phyloP scores from a whole-genome alignment of 2,888 invertebrate genomes.

The Rutpela maculata region DNA sequence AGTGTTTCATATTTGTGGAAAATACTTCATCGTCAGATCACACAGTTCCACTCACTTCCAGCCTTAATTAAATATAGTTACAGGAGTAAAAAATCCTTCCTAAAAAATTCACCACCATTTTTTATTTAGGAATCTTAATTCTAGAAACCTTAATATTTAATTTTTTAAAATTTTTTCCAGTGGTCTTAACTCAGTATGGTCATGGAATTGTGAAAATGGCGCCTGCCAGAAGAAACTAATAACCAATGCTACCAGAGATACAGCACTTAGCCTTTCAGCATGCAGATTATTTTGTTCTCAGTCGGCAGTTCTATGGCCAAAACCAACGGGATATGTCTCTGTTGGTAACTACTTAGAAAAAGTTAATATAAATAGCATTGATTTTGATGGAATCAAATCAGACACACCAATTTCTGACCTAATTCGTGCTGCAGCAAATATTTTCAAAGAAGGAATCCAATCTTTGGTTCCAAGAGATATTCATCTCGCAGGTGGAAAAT shows the following conservation, averaged over 20 bases:
- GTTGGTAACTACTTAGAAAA: conserved; percentile 76
- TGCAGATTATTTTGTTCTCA: conserved; percentile 81
- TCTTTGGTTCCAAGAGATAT: conserved; percentile 50
- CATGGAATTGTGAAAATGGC: conserved; percentile 77
- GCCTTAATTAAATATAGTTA: too few species aligned
- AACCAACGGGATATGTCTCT: conserved; percentile 78
- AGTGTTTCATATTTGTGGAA: too few species aligned
- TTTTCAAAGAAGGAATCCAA: conserved; percentile 62
- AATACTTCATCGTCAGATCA: too few species aligned
- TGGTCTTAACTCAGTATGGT: conserved; percentile 72
- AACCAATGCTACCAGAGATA: conserved; percentile 61
- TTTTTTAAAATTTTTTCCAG: conserved; percentile 53
- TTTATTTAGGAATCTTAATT: neutral
- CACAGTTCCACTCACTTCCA: too few species aligned
- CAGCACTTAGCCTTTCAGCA: conserved; percentile 76
- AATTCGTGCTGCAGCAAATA: conserved; percentile 62
- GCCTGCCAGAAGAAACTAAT: conserved; percentile 75
- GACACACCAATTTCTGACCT: conserved; percentile 63
- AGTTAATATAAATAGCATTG: conserved; percentile 76
- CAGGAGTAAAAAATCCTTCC: neutral
- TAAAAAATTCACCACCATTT: neutral
- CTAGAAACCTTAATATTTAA: neutral
- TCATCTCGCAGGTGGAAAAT: conserved; percentile 71
- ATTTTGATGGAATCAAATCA: conserved; percentile 71
- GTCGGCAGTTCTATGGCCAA: conserved; percentile 79